These are phyloP conservation scores for Siniperca chuatsi DNA, from an alignment of 2,113 vertebrate genomes.

Conservation along the genomic window DNA sequence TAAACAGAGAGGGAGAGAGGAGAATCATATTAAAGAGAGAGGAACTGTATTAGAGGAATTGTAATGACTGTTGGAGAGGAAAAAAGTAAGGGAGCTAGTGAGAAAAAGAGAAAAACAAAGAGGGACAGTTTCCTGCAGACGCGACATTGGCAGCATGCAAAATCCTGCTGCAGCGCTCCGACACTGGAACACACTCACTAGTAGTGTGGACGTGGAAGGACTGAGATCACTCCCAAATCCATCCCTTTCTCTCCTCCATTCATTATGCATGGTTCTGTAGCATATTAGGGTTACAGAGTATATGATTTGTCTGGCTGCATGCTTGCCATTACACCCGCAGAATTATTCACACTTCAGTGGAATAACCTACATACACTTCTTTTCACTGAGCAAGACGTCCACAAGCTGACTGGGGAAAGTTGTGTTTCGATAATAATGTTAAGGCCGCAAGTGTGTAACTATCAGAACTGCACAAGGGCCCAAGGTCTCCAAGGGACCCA, in stretches of 20 bases:
- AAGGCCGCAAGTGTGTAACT: constrained; percentile 9
- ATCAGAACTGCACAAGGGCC: constrained; percentile 1
- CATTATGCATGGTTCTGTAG: constrained; percentile 67
- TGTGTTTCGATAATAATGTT: constrained; percentile 23
- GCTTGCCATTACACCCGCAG: constrained; percentile 11
- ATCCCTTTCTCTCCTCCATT: constrained; percentile 39
- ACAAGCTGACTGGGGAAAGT: neutral
- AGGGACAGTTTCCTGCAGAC: constrained; percentile 68
- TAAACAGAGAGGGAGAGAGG: constrained; percentile 20
- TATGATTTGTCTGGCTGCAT: constrained; percentile 53
- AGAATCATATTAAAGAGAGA: constrained; percentile 53
- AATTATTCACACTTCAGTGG: constrained; percentile 52
- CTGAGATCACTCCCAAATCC: constrained; percentile 59
- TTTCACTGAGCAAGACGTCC: constrained; percentile 22
- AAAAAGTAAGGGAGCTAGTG: constrained; percentile 24
- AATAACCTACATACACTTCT: constrained; percentile 32
- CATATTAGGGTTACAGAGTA: constrained; percentile 32
- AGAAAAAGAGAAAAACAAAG: constrained; percentile 66
- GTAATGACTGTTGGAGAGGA: constrained; percentile 45
- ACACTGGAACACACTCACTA: constrained; percentile 57
- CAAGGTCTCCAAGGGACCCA: neutral
- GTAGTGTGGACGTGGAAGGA: constrained; percentile 65
- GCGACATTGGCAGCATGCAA: constrained; percentile 72
- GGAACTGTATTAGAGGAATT: constrained; percentile 46
- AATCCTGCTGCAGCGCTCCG: constrained; percentile 60